Base-by-base conservation (phyloP, 2,797 vertebrate species). In the Yasuhikotakia modesta region DNA sequence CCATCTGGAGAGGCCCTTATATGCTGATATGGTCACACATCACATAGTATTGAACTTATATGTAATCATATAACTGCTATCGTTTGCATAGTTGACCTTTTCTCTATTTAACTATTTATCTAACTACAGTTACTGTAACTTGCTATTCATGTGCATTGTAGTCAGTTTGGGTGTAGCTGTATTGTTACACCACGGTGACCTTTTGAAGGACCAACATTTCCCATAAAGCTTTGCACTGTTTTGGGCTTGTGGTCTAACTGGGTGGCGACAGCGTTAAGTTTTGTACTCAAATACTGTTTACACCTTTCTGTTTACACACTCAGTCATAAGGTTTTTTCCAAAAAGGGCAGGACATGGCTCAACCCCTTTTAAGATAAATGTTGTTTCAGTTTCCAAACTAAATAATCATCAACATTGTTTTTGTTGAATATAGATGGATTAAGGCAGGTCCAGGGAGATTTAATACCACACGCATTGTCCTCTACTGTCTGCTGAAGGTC, bases 21-120 rank as follows among this genome's bases (percentile, higher is more conserved):
- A 32, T 69, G 80, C 76, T 81, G 76, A 78, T 70, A 48, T 70
- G 32, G 46, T 48, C 17, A 48, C 39, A 50, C 14, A 32, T 16
- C 0, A n/a, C 27, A 21, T 48, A 55, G 73, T 73, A 53, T n/a
- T 11, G 3, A 35, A 14, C 8, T 24, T 19, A 13, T 30, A 10
- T 27, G n/a, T 22, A 70, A 4, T 35, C 4, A 4, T 39, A 39
- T 7, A 64, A 13, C 79, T 35, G 57, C 30, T 66, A 50, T 39
- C 12, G 30, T 16, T 39, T 71, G 27, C 45, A 57, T 32, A 61
- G 27, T 27, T 27, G 27, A 27, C 27, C 27, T 27, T 27, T 27
- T 4, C 22, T 60, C 11, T 39, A 39, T 1, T 7, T 2, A 8
- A 39, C 35, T 39, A 39, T 39, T 39, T 39, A 39, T 39, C 35